Percentiles rank a stretch among this genome's conserved stretches.
Evolutionary conservation across 2,888 invertebrate genomes (phyloP).

Genomic region (Scaptomyza cyrtandrae): DNA sequence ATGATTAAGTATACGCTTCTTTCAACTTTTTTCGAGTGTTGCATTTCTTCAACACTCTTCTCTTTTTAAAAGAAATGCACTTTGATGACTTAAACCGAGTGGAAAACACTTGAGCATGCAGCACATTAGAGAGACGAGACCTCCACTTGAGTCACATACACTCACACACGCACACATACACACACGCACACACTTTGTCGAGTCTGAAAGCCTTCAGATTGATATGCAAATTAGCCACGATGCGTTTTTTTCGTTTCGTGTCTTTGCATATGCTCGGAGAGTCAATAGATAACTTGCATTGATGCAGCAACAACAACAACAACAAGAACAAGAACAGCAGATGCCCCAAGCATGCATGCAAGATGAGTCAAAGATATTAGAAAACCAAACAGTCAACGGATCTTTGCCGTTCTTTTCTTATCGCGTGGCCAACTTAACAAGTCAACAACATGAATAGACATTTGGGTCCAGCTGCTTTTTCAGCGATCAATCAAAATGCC

Average conservation of each 20-base stretch:
- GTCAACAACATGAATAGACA: conserved; percentile 35
- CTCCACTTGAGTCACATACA: conserved; percentile 20
- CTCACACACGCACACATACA: conserved; percentile 1
- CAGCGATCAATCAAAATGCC: conserved; percentile 60
- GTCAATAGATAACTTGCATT: conserved; percentile 29
- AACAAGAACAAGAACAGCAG: conserved; percentile 23
- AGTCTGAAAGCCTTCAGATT: conserved; percentile 49
- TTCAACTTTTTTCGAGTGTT: background rate
- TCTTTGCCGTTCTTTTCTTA: conserved; percentile 22
- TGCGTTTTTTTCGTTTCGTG: conserved; percentile 46
- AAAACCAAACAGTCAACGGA: conserved; percentile 10
- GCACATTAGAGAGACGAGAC: conserved; percentile 9
- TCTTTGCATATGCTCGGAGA: conserved; percentile 23
- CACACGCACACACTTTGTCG: conserved; percentile 1
- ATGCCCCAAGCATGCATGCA: conserved; percentile 33
- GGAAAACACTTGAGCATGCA: conserved; percentile 55
- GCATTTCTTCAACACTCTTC: conserved; percentile 14
- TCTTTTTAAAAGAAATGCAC: conserved; percentile 54
- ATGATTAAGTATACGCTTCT: background rate
- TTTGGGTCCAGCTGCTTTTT: conserved; percentile 32
- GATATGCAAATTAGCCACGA: conserved; percentile 75
- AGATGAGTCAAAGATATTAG: conserved; percentile 1
- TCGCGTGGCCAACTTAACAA: conserved; percentile 52
- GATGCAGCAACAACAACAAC: conserved; percentile 30
- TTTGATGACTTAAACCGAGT: conserved; percentile 57